These are phyloP conservation scores for Sitta carolinensis DNA, from an alignment of 2,797 vertebrate species.

Conservation along the genomic window DNA sequence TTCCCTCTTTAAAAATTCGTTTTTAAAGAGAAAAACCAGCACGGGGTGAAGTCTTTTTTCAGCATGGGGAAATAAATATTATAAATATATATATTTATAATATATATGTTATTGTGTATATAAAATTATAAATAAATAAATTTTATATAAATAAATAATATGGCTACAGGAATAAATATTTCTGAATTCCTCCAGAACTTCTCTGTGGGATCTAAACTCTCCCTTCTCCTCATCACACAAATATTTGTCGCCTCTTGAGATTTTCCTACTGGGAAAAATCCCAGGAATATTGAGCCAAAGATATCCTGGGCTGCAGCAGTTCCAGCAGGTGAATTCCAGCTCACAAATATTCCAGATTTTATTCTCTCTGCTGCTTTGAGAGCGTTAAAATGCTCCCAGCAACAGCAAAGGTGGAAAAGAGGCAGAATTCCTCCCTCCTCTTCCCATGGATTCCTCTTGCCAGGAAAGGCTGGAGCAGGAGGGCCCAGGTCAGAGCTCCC, in stretches of 20 bases:
- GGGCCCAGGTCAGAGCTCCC: neutral
- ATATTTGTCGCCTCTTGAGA: neutral
- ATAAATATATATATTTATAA: no score
- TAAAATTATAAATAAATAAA: no score
- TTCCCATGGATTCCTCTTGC: neutral
- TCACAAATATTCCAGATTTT: fast-evolving
- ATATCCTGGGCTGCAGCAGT: neutral
- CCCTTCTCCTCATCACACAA: neutral
- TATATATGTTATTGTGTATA: no score
- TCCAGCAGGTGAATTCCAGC: neutral
- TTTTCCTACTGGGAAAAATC: neutral
- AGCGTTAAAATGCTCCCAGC: neutral
- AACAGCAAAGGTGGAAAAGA: neutral
- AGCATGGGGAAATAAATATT: neutral
- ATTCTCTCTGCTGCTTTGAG: neutral
- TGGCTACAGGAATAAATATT: neutral
- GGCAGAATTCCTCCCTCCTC: neutral
- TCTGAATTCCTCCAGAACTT: neutral
- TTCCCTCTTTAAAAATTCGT: no score
- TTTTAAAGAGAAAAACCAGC: neutral
- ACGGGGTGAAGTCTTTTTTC: neutral
- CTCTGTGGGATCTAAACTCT: neutral
- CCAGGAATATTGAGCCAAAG: neutral
- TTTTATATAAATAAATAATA: no score
- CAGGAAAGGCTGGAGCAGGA: neutral